A percentile compares a stretch with the other conserved stretches of the same genome.
These are phyloP conservation scores for Sciurus vulgaris DNA, from an alignment of 2,797 vertebrate genomes.

Conservation along the genomic window DNA sequence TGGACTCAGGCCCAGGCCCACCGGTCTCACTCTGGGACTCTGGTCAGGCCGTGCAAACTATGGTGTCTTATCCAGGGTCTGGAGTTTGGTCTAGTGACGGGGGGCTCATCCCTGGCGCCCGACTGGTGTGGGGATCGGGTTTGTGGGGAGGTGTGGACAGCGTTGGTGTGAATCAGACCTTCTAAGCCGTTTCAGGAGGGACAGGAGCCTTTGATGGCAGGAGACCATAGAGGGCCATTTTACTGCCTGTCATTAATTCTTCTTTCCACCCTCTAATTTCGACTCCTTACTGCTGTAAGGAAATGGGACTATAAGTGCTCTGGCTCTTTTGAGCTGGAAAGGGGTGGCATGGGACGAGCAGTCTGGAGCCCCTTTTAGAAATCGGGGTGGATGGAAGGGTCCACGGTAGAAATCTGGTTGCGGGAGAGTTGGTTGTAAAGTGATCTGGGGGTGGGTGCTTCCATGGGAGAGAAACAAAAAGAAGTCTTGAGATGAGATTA, in stretches of 20 bases:
- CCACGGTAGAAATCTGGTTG: too few species aligned
- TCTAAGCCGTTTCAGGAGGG: background rate
- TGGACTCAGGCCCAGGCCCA: background rate
- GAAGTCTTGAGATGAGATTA: too few species aligned
- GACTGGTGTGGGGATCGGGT: background rate
- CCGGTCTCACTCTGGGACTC: background rate
- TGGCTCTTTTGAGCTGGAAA: too few species aligned
- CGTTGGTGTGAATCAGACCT: background rate
- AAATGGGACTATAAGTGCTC: too few species aligned
- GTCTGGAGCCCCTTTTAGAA: too few species aligned
- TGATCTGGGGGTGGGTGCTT: too few species aligned
- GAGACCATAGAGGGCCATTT: background rate
- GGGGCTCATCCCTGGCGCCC: background rate
- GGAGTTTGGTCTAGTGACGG: background rate
- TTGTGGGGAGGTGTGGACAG: background rate
- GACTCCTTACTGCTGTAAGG: too few species aligned
- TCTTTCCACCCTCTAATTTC: too few species aligned
- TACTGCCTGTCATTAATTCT: background rate
- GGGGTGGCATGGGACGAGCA: too few species aligned
- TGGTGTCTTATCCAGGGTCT: background rate
- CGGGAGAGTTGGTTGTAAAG: too few species aligned
- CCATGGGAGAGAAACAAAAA: too few species aligned
- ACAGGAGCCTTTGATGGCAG: background rate
- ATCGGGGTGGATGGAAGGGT: too few species aligned
- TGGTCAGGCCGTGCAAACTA: background rate